These are phyloP conservation scores for Heliconius charithonia DNA, from an alignment of 2,888 invertebrate species.

Conservation along the genomic window DNA sequence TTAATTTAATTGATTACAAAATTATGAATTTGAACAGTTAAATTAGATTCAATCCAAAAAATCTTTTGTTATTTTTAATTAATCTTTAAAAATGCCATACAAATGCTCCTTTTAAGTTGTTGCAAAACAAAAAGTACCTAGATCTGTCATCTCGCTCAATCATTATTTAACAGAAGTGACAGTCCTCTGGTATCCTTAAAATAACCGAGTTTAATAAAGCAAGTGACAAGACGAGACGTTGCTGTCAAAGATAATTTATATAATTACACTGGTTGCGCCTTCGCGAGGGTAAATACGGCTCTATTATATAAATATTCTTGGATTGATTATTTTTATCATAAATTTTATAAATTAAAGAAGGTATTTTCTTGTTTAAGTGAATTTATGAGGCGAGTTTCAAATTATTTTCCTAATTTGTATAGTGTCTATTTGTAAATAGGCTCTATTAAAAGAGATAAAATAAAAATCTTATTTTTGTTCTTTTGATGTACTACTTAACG, in stretches of 20 bases:
- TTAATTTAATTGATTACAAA: no score
- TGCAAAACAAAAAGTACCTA: background rate
- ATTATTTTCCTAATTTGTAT: no score
- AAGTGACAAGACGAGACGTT: background rate
- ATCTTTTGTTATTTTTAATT: no score
- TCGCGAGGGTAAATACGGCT: background rate
- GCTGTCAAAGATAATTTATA: slow-evolving; percentile 12
- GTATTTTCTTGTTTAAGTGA: no score
- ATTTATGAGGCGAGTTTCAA: no score
- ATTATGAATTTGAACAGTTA: no score
- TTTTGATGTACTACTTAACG: no score
- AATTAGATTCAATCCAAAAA: no score
- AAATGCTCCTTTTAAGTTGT: background rate
- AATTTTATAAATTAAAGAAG: no score
- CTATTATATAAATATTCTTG: slow-evolving; percentile 1
- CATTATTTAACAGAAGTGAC: slow-evolving; percentile 22
- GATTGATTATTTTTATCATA: background rate
- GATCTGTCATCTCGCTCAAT: slow-evolving; percentile 4
- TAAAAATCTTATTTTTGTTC: no score
- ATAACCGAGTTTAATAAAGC: background rate
- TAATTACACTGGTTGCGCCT: background rate
- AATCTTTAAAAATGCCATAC: background rate
- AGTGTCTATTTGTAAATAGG: no score
- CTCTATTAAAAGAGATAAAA: no score
- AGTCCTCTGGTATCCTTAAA: background rate